Percentiles rank a stretch among this genome's conserved stretches.
Conservation (phyloP, 2,113 vertebrate species). For the Daphoenositta chrysoptera region DNA sequence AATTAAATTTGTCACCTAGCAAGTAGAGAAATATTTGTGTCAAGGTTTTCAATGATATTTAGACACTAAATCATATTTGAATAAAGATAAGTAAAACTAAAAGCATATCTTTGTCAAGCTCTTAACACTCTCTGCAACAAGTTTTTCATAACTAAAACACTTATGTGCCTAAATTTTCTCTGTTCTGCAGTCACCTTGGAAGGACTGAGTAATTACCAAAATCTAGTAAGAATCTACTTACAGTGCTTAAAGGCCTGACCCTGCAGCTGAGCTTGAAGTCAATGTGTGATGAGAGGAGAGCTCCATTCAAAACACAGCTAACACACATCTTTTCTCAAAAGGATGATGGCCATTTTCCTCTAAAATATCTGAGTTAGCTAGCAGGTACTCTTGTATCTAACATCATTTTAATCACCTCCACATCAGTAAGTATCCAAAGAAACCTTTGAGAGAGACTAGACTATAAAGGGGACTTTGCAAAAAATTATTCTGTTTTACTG, state of each 20-base stretch:
- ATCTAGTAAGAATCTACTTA: not conserved
- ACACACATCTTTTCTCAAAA: not conserved
- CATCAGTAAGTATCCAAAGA: not conserved
- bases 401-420: not conserved
- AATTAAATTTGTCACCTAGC: not conserved
- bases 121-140: not conserved
- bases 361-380: not conserved
- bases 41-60: not conserved
- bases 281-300: not conserved
- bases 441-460: not conserved
- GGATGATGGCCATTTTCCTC: not conserved
- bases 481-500: not conserved
- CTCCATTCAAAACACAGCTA: not conserved
- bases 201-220: not conserved
- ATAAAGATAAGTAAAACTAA: not conserved
- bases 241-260: not conserved
- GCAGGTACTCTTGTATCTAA: not conserved
- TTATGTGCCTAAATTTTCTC: not conserved
- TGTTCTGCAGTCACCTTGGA: not conserved
- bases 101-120: not conserved
- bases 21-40: not conserved
- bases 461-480: not conserved
- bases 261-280: not conserved
- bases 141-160: not conserved
- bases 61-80: not conserved